Conservation (phyloP, 2,113 vertebrate species). For the Menura novaehollandiae region DNA sequence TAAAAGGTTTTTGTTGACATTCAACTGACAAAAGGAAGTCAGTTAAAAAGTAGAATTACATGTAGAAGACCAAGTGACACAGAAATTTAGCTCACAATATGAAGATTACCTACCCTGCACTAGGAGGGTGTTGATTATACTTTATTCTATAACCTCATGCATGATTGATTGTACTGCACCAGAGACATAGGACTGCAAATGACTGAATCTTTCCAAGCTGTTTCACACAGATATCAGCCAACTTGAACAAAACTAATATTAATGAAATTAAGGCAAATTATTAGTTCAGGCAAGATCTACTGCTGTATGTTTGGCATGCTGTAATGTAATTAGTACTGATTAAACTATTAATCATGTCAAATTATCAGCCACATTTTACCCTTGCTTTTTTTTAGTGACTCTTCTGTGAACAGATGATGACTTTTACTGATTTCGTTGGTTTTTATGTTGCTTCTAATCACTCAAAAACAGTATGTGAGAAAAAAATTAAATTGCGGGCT, state of each 20-base stretch:
- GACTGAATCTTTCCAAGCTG: conserved; percentile 21
- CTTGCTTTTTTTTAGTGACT: neutral
- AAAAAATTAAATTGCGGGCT: neutral
- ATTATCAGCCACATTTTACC: neutral
- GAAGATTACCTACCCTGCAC: neutral
- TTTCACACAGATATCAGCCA: conserved; percentile 3
- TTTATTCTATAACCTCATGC: neutral
- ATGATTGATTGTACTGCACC: conserved; percentile 13
- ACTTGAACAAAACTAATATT: conserved; percentile 11
- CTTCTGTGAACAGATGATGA: neutral
- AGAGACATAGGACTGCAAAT: neutral
- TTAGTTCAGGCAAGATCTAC: neutral
- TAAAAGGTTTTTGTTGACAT: neutral
- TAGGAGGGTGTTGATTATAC: neutral
- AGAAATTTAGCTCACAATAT: neutral
- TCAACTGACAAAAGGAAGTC: neutral
- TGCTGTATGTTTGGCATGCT: neutral
- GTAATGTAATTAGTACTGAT: conserved; percentile 17
- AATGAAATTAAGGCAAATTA: conserved; percentile 47
- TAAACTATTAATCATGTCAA: neutral
- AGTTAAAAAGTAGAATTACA: neutral
- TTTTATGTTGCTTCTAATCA: neutral
- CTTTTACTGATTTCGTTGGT: neutral
- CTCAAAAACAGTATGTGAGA: neutral
- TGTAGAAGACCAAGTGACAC: neutral